Evolutionary conservation across 2,888 invertebrate genomes (phyloP).

Genomic region (Cheilosia urbana): DNA sequence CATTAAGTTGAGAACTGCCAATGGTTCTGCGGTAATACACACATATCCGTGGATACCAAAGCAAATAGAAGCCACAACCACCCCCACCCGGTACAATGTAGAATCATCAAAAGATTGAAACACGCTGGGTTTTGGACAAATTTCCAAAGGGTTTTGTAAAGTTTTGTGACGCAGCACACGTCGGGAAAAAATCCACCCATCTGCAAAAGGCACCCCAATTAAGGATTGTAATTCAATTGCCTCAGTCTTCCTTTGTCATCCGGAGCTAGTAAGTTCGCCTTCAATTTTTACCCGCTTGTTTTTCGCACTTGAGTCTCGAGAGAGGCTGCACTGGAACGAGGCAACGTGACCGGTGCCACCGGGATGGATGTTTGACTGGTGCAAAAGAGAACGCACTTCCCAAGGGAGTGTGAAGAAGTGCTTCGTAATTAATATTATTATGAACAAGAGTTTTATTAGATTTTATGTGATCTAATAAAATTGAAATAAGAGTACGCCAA

Average conservation of each 20-base stretch:
- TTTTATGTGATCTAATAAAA: conserved; percentile 52
- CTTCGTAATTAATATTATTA: conserved; percentile 52
- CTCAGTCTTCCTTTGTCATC: conserved; percentile 6
- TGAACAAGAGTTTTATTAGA: conserved; percentile 57
- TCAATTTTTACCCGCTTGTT: conserved; percentile 1
- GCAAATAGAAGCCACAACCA: background rate
- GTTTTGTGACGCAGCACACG: background rate
- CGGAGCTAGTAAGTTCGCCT: background rate
- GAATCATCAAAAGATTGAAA: conserved; percentile 28
- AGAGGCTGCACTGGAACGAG: background rate
- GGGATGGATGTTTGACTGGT: background rate
- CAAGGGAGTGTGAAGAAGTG: conserved; percentile 34
- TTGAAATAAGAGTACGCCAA: conserved; percentile 44
- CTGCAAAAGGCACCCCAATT: conserved; percentile 17
- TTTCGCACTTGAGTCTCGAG: background rate
- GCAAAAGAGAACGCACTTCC: background rate
- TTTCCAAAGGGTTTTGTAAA: conserved; percentile 16
- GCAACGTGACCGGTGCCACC: background rate
- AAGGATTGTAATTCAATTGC: conserved; percentile 43
- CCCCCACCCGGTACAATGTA: background rate
- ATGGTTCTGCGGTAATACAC: conserved; percentile 2
- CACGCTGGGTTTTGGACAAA: conserved; percentile 9
- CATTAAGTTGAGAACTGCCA: conserved; percentile 39
- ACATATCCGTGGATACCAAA: conserved; percentile 1
- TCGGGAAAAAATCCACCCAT: background rate